These are phyloP conservation scores for Leptobrachium ailaonicum DNA, from an alignment of 2,113 vertebrate genomes.

Conservation along the genomic window DNA sequence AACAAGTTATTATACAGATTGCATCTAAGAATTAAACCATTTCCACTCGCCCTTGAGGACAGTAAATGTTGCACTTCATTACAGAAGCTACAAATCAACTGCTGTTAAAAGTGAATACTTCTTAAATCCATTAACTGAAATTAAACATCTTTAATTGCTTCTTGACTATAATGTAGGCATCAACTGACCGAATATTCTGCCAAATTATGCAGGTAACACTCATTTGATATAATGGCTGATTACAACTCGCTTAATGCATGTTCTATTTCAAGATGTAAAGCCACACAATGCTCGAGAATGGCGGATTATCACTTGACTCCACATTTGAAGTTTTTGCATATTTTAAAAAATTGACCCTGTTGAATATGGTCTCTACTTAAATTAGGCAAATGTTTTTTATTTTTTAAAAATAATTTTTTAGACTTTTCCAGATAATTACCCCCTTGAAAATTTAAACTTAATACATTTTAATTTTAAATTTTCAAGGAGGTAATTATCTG, in stretches of 20 bases:
- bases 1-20: neutral
- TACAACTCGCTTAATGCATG: neutral
- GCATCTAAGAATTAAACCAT: slow-evolving; percentile 9
- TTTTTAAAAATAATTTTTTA: no score
- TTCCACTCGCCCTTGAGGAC: neutral
- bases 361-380: no score
- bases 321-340: no score
- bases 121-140: slow-evolving; percentile 14
- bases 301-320: no score
- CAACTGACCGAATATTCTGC: neutral
- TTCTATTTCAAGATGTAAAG: no score
- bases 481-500: no score
- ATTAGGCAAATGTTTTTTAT: no score
- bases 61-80: neutral
- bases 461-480: no score
- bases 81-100: slow-evolving; percentile 12
- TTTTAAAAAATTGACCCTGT: no score
- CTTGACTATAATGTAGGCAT: neutral
- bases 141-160: neutral
- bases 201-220: neutral
- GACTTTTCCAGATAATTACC: no score
- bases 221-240: neutral
- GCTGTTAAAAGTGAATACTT: neutral
- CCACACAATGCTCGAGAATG: no score
- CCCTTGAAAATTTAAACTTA: no score